phyloP scores from a whole-genome alignment of 2,888 invertebrate genomes.

The Anthrax anthrax region DNA sequence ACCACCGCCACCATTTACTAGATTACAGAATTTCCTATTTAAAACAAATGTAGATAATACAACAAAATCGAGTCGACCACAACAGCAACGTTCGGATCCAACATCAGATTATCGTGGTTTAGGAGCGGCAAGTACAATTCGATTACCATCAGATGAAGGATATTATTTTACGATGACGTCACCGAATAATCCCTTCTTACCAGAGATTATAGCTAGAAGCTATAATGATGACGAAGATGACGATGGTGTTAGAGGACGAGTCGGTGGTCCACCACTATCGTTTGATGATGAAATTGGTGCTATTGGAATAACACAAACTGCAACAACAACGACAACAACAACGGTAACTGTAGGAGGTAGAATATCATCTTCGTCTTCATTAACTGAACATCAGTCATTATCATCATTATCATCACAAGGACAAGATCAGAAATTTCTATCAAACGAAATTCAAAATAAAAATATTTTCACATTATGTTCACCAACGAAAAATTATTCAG shows the following conservation, averaged over 20 bases:
- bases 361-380: slow-evolving; percentile 1
- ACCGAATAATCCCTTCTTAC: slow-evolving; percentile 32
- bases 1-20: slow-evolving; percentile 20
- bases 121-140: not conserved
- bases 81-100: not conserved
- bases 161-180: slow-evolving; percentile 31
- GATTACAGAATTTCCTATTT: slow-evolving; percentile 30
- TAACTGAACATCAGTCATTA: not conserved
- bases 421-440: not conserved
- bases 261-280: too few relatives aligned
- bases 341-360: not conserved
- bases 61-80: slow-evolving; percentile 1
- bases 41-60: slow-evolving; percentile 17
- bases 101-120: not conserved
- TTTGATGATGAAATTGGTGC: not conserved
- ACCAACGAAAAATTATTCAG: not conserved
- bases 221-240: slow-evolving; percentile 16
- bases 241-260: too few relatives aligned
- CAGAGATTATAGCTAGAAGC: slow-evolving; percentile 30
- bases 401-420: not conserved
- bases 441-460: not conserved
- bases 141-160: not conserved
- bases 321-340: not conserved
- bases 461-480: not conserved
- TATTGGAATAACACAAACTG: not conserved